These are phyloP conservation scores for Halictus quadricinctus DNA, from an alignment of 2,888 invertebrate species.

Conservation along the genomic window DNA sequence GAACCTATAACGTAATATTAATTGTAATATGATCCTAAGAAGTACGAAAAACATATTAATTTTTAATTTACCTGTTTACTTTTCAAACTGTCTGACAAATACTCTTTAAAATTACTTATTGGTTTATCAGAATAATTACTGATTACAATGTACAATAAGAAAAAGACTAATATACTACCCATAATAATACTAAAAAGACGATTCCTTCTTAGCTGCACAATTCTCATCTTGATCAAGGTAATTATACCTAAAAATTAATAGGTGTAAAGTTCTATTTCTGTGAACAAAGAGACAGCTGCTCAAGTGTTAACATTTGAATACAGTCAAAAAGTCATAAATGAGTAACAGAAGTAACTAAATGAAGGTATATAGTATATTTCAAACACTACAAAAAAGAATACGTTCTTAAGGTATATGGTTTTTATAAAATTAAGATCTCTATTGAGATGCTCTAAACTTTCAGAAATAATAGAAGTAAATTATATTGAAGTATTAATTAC, in stretches of 20 bases:
- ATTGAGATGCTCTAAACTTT: conserved; percentile 7
- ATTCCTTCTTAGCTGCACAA: conserved; percentile 77
- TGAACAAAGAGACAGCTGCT: not conserved
- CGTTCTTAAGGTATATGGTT: not conserved
- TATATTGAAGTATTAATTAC: conserved; percentile 38
- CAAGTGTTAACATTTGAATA: not conserved
- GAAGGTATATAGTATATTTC: not conserved
- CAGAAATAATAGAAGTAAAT: not conserved
- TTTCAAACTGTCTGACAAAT: conserved; percentile 73
- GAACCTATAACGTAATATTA: conserved; percentile 65
- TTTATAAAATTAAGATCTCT: not conserved
- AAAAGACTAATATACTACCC: conserved; percentile 69
- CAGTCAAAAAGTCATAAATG: not conserved
- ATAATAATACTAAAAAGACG: conserved; percentile 74
- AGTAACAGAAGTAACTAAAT: not conserved
- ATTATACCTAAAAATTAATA: conserved; percentile 49
- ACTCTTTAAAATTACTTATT: conserved; percentile 61
- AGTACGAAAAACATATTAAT: not conserved
- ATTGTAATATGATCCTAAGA: not conserved
- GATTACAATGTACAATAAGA: conserved; percentile 74
- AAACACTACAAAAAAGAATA: not conserved
- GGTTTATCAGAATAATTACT: conserved; percentile 50
- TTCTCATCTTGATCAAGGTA: conserved; percentile 76
- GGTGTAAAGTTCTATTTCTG: not conserved
- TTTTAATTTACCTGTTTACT: conserved; percentile 67